These are phyloP conservation scores for Petrosia ficiformis DNA, from an alignment of 37 sponge, comb jelly and placozoan genomes.

Conservation along the genomic window DNA sequence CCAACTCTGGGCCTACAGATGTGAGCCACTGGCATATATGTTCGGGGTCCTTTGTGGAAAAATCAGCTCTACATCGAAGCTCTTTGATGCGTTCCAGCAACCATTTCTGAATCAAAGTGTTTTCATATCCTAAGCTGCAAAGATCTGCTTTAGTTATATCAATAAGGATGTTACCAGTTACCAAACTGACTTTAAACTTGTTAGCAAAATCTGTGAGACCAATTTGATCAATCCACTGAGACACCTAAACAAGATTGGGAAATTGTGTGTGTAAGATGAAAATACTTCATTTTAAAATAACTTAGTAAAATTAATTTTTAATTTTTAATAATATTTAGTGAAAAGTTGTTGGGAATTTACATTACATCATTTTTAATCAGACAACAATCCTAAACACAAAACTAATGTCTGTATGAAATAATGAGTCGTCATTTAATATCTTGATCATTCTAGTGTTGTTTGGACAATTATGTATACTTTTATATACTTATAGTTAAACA, in stretches of 20 bases:
- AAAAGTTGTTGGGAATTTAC: no score
- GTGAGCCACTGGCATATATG: constrained; percentile 40
- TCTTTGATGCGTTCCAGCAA: constrained; percentile 19
- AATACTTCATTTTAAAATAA: no score
- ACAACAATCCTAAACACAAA: no score
- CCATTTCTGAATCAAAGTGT: constrained; percentile 22
- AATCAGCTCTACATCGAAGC: constrained; percentile 36
- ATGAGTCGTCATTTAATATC: no score
- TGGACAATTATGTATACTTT: no score
- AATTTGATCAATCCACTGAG: constrained; percentile 5
- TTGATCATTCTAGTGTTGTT: no score
- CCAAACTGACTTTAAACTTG: constrained; percentile 2
- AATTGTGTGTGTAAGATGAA: background rate
- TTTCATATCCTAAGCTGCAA: constrained; percentile 13
- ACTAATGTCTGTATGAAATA: no score
- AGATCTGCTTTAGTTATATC: constrained; percentile 29
- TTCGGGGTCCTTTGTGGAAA: constrained; percentile 18
- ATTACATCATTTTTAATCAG: no score
- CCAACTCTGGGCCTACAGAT: constrained; percentile 11
- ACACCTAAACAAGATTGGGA: background rate
- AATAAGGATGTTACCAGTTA: constrained; percentile 40
- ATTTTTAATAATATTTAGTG: no score
- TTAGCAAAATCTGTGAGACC: constrained; percentile 26
- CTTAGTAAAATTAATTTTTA: no score
- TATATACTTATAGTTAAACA: no score